Conservation (phyloP, 2,113 vertebrate species). For the Uria lomvia region DNA sequence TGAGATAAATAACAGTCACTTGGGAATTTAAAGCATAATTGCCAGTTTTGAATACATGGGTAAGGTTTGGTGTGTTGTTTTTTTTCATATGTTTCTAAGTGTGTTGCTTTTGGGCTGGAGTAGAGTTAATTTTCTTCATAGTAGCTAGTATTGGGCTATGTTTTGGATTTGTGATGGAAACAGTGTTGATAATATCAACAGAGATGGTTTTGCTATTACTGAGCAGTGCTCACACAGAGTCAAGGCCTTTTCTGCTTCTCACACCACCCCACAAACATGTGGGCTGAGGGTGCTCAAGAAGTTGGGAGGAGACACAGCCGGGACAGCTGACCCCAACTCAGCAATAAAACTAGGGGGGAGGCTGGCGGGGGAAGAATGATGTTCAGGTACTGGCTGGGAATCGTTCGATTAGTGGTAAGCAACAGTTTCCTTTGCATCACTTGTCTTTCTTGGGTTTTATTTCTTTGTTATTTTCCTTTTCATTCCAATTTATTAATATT, state of each 20-base stretch:
- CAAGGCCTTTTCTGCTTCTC: neutral
- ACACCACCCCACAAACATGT: neutral
- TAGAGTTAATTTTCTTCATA: neutral
- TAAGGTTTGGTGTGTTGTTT: rapidly evolving
- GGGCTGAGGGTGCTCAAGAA: neutral
- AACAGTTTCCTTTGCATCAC: neutral
- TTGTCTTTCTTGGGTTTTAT: neutral
- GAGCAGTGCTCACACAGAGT: no score
- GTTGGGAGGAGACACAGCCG: neutral
- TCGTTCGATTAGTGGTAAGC: neutral
- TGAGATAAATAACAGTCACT: neutral
- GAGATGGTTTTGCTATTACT: neutral
- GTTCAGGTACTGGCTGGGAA: neutral
- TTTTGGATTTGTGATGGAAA: neutral
- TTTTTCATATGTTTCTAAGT: neutral
- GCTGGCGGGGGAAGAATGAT: neutral
- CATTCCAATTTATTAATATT: neutral
- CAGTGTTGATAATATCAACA: neutral
- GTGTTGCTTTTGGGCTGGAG: neutral
- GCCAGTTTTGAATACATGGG: neutral
- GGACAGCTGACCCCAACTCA: neutral
- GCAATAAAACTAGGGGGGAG: neutral
- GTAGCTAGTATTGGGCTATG: neutral
- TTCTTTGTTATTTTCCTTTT: neutral
- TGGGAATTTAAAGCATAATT: neutral